Conservation (phyloP, 2,113 vertebrate genomes). For the Nesospiza acunhae region DNA sequence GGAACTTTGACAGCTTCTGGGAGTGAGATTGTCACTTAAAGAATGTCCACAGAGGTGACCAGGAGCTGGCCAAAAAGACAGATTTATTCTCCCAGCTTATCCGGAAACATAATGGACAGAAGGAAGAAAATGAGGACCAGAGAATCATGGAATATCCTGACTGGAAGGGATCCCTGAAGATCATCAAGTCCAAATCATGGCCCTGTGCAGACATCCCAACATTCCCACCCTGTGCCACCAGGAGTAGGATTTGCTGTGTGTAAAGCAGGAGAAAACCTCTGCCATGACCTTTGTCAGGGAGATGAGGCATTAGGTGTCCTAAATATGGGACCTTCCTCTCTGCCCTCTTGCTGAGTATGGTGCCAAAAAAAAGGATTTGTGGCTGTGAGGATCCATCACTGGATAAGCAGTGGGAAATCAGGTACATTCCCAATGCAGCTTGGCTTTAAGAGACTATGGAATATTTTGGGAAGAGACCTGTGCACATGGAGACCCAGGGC, state of each 20-base stretch:
- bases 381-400: neutral
- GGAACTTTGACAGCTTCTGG: neutral
- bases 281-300: neutral
- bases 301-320: fast-evolving
- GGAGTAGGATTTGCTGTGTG: neutral
- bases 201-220: neutral
- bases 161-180: neutral
- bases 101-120: neutral
- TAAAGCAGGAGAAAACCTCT: neutral
- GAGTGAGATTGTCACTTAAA: neutral
- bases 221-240: no score
- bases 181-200: no score
- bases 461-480: neutral
- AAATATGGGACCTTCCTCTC: neutral
- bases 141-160: neutral
- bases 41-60: neutral
- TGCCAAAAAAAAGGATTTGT: neutral
- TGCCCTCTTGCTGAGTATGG: no score
- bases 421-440: neutral
- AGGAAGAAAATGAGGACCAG: fast-evolving
- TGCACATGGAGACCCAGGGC: fast-evolving
- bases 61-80: neutral
- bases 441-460: neutral
- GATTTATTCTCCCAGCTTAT: neutral
- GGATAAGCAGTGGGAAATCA: neutral